Percentiles rank a stretch among this genome's conserved stretches.
Conservation (phyloP, 2,888 invertebrate species). For the Cephus nigrinus region DNA sequence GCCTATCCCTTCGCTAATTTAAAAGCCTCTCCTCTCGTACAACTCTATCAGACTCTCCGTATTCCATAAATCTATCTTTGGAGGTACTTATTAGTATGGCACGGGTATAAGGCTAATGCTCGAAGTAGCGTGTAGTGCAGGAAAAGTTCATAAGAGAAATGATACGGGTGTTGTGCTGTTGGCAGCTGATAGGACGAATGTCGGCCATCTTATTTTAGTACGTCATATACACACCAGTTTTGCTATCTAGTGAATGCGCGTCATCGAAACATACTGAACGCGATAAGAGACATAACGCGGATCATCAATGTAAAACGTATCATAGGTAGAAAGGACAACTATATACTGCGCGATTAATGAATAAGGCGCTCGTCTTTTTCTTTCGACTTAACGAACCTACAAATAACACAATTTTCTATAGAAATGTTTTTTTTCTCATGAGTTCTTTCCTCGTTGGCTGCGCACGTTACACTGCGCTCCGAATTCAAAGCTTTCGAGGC, state of each 20-base stretch:
- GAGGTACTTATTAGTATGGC: slow-evolving; percentile 27
- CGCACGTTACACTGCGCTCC: not conserved
- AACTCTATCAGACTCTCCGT: not conserved
- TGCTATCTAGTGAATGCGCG: not conserved
- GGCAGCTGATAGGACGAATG: slow-evolving; percentile 43
- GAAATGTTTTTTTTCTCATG: not conserved
- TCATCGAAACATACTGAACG: not conserved
- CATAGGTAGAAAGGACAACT: not conserved
- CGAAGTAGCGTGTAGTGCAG: slow-evolving; percentile 31
- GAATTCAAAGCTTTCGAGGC: not conserved
- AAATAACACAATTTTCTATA: not conserved
- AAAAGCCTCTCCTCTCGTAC: not conserved
- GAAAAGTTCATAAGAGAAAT: slow-evolving; percentile 44
- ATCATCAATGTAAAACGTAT: not conserved
- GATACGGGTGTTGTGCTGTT: slow-evolving; percentile 42
- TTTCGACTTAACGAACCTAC: not conserved
- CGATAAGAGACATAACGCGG: not conserved
- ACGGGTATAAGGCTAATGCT: slow-evolving; percentile 31
- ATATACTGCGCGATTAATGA: not conserved
- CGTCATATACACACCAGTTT: not conserved
- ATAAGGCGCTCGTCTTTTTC: not conserved
- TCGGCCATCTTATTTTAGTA: slow-evolving; percentile 42
- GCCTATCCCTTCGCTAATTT: not conserved
- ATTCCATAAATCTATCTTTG: slow-evolving; percentile 12
- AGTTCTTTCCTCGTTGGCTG: not conserved